phyloP scores from a whole-genome alignment of 2,888 invertebrate genomes.

The Lottia scabra region DNA sequence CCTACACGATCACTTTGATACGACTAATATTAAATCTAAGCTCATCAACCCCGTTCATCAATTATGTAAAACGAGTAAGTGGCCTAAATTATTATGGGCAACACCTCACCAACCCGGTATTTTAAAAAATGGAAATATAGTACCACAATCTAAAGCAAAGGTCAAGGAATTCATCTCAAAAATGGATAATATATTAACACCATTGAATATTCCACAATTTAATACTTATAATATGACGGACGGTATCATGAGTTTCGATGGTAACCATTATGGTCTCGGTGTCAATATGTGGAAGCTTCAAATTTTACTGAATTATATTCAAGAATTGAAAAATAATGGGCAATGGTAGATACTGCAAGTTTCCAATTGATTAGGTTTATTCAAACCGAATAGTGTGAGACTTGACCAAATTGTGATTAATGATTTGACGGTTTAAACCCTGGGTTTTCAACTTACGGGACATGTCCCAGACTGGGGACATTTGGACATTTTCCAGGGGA shows the following conservation, averaged over 20 bases:
- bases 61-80: background rate
- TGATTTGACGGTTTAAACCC: too few species aligned
- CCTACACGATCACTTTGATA: slow-evolving; percentile 25
- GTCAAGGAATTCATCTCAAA: slow-evolving; percentile 17
- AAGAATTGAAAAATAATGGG: slow-evolving; percentile 18
- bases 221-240: slow-evolving; percentile 29
- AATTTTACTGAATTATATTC: slow-evolving; percentile 24
- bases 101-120: background rate
- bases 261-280: slow-evolving; percentile 29
- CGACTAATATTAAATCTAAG: slow-evolving; percentile 3
- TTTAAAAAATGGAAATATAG: background rate
- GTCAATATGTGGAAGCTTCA: slow-evolving; percentile 27
- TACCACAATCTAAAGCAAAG: background rate
- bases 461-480: too few species aligned
- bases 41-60: slow-evolving; percentile 8
- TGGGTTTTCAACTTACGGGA: too few species aligned
- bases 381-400: too few species aligned
- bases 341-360: slow-evolving; percentile 5
- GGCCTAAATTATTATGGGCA: background rate
- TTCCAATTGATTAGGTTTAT: too few species aligned
- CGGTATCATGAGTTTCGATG: slow-evolving; percentile 31
- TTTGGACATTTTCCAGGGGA: too few species aligned
- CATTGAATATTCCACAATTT: slow-evolving; percentile 20
- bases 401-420: too few species aligned
- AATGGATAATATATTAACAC: slow-evolving; percentile 8